Base-by-base conservation (phyloP, 2,888 invertebrate genomes). In the Subacronicta megacephala region DNA sequence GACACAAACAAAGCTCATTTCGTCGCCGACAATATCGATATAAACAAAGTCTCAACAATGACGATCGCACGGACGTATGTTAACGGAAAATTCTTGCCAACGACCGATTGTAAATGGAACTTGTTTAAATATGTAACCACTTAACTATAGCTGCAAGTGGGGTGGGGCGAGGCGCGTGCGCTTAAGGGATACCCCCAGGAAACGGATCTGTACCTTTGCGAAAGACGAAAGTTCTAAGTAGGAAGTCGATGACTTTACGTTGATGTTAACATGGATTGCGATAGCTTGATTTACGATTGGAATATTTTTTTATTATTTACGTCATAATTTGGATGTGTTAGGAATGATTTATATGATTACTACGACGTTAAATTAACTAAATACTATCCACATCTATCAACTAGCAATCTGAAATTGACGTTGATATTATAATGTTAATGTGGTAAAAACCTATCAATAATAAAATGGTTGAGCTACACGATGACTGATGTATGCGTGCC, bases 181-280 rank as follows among this genome's bases (percentile, higher is more conserved):
- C 78, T 72, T 72, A 80, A 81, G 88, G 88, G 86, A 81, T 81
- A 84, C 72, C 89, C 89, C 83, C 89, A 92, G 90, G 91, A 93
- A 93, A 90, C 86, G 80, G 82, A 84, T 85, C 81, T 87, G 64
- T 78, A 75, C 78, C 80, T 85, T 84, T 84, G 79, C 83, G 84
- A 90, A 89, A 90, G 88, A 81, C 87, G 85, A 92, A 92, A 90
- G 84, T 90, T 90, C 90, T 92, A 89, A 88, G 83, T 87, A 88
- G 88, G 88, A 89, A 90, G 87, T 88, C 66, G 69, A 69, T 73
- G 72, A 62, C 55, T 70, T 62, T 54, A 58, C 49, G 83, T 29
- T 54, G 56, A 78, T 76, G 16, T 72, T 82, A 82, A 77, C 38
- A 51, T 80, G 83, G 85, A 87, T 59, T 52, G 0, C 20, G n/a